Conservation (phyloP, 2,888 invertebrate genomes). For the Galerucella nymphaeae region DNA sequence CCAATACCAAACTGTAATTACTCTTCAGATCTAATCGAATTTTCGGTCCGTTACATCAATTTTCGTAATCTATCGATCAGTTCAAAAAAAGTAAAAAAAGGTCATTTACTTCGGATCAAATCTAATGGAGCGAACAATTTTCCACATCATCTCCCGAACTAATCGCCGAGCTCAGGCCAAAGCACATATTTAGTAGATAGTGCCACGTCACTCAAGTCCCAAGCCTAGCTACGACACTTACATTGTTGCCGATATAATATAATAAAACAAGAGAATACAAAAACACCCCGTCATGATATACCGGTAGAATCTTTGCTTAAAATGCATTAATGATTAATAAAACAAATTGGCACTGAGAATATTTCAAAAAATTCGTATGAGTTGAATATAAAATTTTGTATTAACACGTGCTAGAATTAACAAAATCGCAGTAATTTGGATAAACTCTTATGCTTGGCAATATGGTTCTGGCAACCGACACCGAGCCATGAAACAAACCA, state of each 20-base stretch:
- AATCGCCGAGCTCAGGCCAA: constrained; percentile 32
- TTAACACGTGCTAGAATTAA: background rate
- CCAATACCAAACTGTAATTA: background rate
- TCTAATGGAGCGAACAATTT: constrained; percentile 32
- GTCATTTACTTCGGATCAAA: constrained; percentile 37
- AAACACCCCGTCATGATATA: background rate
- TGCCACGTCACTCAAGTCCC: constrained; percentile 39
- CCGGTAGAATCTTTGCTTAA: too few species aligned
- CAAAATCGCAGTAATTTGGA: background rate
- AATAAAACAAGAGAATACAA: background rate
- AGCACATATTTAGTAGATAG: constrained; percentile 41
- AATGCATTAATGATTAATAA: too few species aligned
- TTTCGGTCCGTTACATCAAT: constrained; percentile 8
- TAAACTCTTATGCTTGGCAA: constrained; percentile 16
- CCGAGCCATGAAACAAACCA: constrained; percentile 25
- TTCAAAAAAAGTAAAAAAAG: constrained; percentile 30
- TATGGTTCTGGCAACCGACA: background rate
- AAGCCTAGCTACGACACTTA: constrained; percentile 5
- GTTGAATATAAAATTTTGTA: background rate
- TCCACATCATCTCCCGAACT: constrained; percentile 38
- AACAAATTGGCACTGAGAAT: too few species aligned
- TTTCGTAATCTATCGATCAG: constrained; percentile 21
- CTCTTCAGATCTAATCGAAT: constrained; percentile 6
- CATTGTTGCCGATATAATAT: constrained; percentile 6
- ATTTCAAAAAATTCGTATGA: too few species aligned